These are phyloP conservation scores for Eupeodes luniger DNA, from an alignment of 2,888 invertebrate species.

Conservation along the genomic window DNA sequence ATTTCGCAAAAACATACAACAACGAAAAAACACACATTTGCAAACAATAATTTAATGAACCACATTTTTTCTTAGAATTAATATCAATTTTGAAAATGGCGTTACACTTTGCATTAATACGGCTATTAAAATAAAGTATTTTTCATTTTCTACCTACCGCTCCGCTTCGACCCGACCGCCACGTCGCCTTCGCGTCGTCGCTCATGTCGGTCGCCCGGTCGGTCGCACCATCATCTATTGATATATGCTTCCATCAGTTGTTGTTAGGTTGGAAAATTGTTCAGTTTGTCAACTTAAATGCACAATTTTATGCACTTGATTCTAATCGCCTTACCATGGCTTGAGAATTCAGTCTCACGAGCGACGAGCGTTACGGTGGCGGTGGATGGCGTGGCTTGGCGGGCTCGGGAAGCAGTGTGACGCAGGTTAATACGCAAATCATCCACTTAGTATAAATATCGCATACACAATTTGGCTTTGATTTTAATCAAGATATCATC, in stretches of 20 bases:
- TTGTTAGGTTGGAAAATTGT: slow-evolving; percentile 41
- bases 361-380: too few relatives aligned
- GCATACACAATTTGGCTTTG: slow-evolving; percentile 45
- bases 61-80: slow-evolving; percentile 32
- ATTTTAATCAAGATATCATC: slow-evolving; percentile 72
- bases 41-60: background rate
- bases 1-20: background rate
- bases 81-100: slow-evolving; percentile 69
- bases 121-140: slow-evolving; percentile 55
- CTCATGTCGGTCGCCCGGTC: too few relatives aligned
- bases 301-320: slow-evolving; percentile 62
- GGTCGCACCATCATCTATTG: background rate
- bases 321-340: slow-evolving; percentile 54
- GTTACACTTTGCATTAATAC: slow-evolving; percentile 56
- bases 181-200: background rate
- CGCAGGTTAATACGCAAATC: slow-evolving; percentile 26
- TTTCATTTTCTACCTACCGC: background rate
- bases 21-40: background rate
- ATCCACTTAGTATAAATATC: slow-evolving; percentile 48
- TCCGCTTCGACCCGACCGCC: background rate
- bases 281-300: slow-evolving; percentile 72
- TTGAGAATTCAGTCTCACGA: too few relatives aligned
- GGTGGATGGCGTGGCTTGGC: too few relatives aligned
- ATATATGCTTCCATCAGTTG: slow-evolving; percentile 10
- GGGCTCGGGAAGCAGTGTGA: too few relatives aligned